Evolutionary conservation across 2,888 invertebrate species (phyloP).

Genomic region (Copidosoma aretas): DNA sequence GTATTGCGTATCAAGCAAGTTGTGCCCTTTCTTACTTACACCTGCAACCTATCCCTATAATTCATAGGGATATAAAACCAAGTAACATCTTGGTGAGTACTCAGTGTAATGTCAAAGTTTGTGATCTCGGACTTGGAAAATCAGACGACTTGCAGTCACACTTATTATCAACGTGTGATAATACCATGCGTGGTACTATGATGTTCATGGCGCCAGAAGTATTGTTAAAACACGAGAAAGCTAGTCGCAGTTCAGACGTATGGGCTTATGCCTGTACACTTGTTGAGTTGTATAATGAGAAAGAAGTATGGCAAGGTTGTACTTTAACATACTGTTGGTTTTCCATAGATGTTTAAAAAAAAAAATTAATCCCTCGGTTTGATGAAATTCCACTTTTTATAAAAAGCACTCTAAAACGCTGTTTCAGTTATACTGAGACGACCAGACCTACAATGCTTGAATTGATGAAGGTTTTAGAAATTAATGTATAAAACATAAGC

Average conservation of each 20-base stretch:
- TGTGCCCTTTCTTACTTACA: neutral
- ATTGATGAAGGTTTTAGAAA: no score
- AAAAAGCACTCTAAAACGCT: no score
- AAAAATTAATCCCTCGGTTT: no score
- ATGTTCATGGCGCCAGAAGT: conserved; percentile 13
- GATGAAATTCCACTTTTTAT: no score
- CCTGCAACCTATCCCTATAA: neutral
- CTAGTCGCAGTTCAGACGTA: conserved; percentile 2
- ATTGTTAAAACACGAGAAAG: neutral
- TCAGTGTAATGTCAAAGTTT: neutral
- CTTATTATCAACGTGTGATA: neutral
- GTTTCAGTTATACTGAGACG: no score
- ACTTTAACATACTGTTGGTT: no score
- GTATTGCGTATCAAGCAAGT: neutral
- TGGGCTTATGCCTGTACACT: conserved; percentile 20
- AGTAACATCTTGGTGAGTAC: neutral
- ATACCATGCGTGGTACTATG: neutral
- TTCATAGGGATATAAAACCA: conserved; percentile 7
- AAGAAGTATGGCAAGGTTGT: conserved; percentile 1
- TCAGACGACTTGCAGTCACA: no score
- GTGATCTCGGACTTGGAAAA: no score
- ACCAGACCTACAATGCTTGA: no score
- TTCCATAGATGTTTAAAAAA: no score
- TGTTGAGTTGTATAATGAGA: conserved; percentile 9
- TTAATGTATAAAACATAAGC: no score